A percentile compares a stretch with the other conserved stretches of the same genome.
phyloP scores from a whole-genome alignment of 2,888 invertebrate species.

The Apodemia duryi region DNA sequence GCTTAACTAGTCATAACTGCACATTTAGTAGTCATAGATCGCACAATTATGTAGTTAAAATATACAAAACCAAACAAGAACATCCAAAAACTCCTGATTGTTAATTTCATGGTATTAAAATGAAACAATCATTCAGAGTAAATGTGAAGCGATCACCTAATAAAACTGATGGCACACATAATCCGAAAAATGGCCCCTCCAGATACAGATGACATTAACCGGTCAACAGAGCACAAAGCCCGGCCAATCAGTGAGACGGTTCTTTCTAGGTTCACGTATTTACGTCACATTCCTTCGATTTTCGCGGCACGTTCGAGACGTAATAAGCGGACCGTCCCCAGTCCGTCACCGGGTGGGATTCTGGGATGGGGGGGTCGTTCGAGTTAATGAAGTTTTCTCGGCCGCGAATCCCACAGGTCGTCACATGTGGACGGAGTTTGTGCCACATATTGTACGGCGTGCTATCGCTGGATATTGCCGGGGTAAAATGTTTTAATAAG shows the following conservation, averaged over 20 bases:
- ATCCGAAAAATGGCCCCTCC: slow-evolving; percentile 53
- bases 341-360: slow-evolving; percentile 49
- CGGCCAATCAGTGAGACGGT: slow-evolving; percentile 68
- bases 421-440: slow-evolving; percentile 74
- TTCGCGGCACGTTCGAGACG: slow-evolving; percentile 76
- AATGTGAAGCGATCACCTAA: slow-evolving; percentile 45
- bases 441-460: slow-evolving; percentile 74
- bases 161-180: slow-evolving; percentile 62
- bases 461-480: slow-evolving; percentile 69
- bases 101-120: slow-evolving; percentile 24
- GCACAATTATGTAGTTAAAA: no score
- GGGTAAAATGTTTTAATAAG: slow-evolving; percentile 78
- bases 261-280: slow-evolving; percentile 68
- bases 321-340: slow-evolving; percentile 72
- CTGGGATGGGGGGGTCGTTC: slow-evolving; percentile 51
- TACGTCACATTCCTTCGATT: slow-evolving; percentile 78
- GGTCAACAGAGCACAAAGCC: slow-evolving; percentile 70
- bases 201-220: slow-evolving; percentile 73
- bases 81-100: background rate
- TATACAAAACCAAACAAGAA: background rate
- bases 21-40: no score
- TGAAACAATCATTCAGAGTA: slow-evolving; percentile 34
- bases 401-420: slow-evolving; percentile 78
- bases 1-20: no score
- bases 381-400: slow-evolving; percentile 80